Percentiles rank a stretch among this genome's conserved stretches.
Evolutionary conservation across 2,113 vertebrate species (phyloP).

Genomic region (Paedocypris sp.): DNA sequence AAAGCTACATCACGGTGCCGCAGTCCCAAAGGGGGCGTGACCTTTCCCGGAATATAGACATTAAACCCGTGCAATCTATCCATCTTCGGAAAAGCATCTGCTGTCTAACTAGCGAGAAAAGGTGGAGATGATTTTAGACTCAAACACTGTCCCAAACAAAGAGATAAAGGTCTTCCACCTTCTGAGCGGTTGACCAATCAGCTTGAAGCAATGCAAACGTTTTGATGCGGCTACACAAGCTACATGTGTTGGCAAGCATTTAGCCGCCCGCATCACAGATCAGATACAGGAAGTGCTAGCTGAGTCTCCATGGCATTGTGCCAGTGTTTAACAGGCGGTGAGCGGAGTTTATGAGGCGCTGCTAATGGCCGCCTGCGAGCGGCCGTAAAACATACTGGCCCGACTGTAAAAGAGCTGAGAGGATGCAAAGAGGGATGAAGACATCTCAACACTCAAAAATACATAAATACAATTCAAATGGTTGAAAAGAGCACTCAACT

Average conservation of each 20-base stretch:
- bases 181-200: slow-evolving; percentile 4
- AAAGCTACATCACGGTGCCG: not conserved
- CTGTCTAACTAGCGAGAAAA: not conserved
- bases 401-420: slow-evolving; percentile 16
- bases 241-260: not conserved
- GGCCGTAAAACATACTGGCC: slow-evolving; percentile 11
- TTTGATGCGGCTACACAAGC: not conserved
- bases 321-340: slow-evolving; percentile 23
- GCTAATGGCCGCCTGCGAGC: slow-evolving; percentile 12
- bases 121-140: not conserved
- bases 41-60: slow-evolving; percentile 16
- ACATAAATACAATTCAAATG: too few species aligned
- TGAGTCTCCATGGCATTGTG: not conserved
- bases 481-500: too few species aligned
- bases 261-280: not conserved
- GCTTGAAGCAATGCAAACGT: not conserved
- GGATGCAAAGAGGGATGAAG: not conserved
- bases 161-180: not conserved
- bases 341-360: slow-evolving; percentile 25
- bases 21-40: slow-evolving; percentile 1
- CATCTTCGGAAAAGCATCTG: not conserved
- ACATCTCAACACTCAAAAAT: too few species aligned
- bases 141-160: too few species aligned
- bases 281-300: not conserved
- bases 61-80: not conserved